Evolutionary conservation across 1,140 invertebrate genomes (phyloP), one percentile per base, ranked within the genome.

Genomic region (Macrobrachium nipponense): DNA sequence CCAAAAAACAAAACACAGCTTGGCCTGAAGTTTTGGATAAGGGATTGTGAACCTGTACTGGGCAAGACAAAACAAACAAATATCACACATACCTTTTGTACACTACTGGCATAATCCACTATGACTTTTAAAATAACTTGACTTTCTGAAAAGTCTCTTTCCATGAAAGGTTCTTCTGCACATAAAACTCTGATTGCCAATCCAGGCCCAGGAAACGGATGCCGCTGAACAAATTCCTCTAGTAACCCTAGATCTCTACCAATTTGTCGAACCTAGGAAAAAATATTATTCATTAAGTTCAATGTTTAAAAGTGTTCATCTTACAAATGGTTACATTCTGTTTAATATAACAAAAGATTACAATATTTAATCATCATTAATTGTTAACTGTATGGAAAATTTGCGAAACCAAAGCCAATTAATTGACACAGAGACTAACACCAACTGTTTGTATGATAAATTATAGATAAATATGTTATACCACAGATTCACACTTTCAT

Each of bases 101-200:
- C 93, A 94, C 98, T 97, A 91, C 95, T 95, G 89, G 96, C 94
- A 92, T 96, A 99, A 90, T 98, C 97, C 64, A 96, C 96, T 91
- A 99, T 96, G 90, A 98, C 96, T 93, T 97, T 97, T 68, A 97
- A 95, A 90, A 99, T 94, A 82, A 92, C 90, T 93, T 96, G 96
- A 70, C 98, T 99, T 92, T 99, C 97, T 14, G 96, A 95, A 92
- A 98, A 99, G 91, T 98, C 97, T 90, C 95, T 95, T 90, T 98
- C 97, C 91, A 97, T 96, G 91, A 94, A 99, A n/a, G 98, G 96
- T 91, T 99, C 97, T 84, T 98, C 96, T 61, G 97, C 97, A 92
- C 98, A 99, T 36, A 99, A 92, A 70, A 99, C 95, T 87, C 99
- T 93, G 82, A 89, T 90, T 18, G 89, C 88, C 43, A 90, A 77